Percentiles rank a stretch among this genome's conserved stretches.
Evolutionary conservation across 1,140 invertebrate species (phyloP).

Genomic region (Zaprionus ornatus): DNA sequence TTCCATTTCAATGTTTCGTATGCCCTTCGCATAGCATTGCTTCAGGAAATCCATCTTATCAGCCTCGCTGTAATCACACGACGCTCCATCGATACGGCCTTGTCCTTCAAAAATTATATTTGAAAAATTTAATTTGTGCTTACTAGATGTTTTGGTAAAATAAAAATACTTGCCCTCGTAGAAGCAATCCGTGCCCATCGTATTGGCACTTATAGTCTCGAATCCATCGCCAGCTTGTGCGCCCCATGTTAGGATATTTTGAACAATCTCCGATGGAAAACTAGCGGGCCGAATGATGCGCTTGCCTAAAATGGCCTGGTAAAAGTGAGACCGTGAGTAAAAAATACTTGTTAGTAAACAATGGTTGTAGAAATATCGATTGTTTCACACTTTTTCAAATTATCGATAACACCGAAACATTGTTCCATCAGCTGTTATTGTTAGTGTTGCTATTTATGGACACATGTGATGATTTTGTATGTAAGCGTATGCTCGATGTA

Average conservation of each 20-base stretch:
- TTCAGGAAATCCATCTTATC: slow-evolving; percentile 92
- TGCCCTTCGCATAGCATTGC: slow-evolving; percentile 87
- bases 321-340: too few species aligned
- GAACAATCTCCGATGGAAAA: slow-evolving; percentile 90
- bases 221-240: slow-evolving; percentile 88
- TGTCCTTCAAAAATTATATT: slow-evolving; percentile 86
- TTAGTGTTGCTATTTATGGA: too few species aligned
- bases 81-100: slow-evolving; percentile 96
- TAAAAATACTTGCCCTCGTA: slow-evolving; percentile 91
- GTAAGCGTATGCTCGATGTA: too few species aligned
- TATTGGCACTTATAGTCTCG: slow-evolving; percentile 91
- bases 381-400: too few species aligned
- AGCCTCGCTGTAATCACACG: slow-evolving; percentile 91
- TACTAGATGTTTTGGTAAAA: neutral
- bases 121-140: neutral
- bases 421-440: too few species aligned
- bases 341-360: too few species aligned
- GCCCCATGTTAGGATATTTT: slow-evolving; percentile 89
- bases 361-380: too few species aligned
- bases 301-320: slow-evolving; percentile 94
- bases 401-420: too few species aligned
- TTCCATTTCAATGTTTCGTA: slow-evolving; percentile 99
- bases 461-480: too few species aligned
- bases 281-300: slow-evolving; percentile 90
- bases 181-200: slow-evolving; percentile 97